Conservation (phyloP, 2,113 vertebrate genomes). For the Promerops cafer region DNA sequence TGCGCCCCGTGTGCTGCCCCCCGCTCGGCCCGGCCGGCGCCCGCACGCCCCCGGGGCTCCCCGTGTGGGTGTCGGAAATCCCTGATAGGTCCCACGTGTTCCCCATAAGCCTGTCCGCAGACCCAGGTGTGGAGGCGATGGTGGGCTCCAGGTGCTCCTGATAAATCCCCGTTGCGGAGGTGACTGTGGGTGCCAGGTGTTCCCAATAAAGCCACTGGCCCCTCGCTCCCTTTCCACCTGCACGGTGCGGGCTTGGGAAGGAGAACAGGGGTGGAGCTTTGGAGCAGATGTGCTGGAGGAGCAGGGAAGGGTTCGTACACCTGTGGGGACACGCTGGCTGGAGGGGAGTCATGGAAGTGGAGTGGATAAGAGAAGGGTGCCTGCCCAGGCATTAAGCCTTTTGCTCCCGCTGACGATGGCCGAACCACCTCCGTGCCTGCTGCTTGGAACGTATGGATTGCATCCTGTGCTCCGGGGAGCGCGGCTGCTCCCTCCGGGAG, state of each 20-base stretch:
- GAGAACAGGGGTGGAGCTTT: not conserved
- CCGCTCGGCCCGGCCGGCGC: not conserved
- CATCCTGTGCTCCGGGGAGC: rapidly evolving
- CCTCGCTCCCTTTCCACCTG: rapidly evolving
- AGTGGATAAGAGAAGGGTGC: not conserved
- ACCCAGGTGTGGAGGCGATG: rapidly evolving
- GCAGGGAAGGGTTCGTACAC: rapidly evolving
- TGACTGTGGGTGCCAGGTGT: not conserved
- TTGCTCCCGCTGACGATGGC: too few species aligned
- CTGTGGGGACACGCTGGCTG: rapidly evolving
- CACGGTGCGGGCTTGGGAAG: rapidly evolving
- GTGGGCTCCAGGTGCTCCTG: rapidly evolving
- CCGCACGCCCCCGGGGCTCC: not conserved
- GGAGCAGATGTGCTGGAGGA: rapidly evolving
- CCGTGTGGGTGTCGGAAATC: not conserved
- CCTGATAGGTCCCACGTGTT: not conserved
- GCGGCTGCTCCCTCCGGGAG: too few species aligned
- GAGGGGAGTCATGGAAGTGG: rapidly evolving
- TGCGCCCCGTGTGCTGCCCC: not conserved
- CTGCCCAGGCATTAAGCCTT: rapidly evolving
- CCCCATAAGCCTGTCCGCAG: rapidly evolving
- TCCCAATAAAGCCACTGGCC: rapidly evolving
- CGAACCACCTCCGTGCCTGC: rapidly evolving
- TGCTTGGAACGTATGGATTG: rapidly evolving
- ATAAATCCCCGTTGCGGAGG: not conserved